Evolutionary conservation across 2,888 invertebrate species (phyloP), one percentile per base, ranked within the genome.

Genomic region (Campoletis raptor): DNA sequence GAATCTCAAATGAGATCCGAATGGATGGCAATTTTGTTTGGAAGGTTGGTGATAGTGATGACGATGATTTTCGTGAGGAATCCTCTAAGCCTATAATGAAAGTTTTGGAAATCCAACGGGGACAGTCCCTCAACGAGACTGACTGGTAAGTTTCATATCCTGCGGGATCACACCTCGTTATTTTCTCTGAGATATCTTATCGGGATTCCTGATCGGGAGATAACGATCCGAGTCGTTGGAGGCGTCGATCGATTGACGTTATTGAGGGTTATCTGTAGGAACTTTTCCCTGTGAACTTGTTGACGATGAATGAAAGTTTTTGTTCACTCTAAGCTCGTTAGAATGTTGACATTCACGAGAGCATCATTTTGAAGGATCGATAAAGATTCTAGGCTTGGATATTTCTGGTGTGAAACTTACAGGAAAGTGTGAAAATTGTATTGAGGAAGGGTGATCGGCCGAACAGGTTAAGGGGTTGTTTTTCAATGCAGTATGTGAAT

Each of bases 401-500:
- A 42, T 40, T 21, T 21, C 21, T 45, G 0, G 24, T 21, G 40
- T 67, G 67, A 40, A 40, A 21, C 10, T 21, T 69, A 21, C 15
- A 42, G 12, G 30, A 57, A 4, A 61, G 30, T 6, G 15, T 61
- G 15, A 30, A 52, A 61, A 24, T 24, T 30, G 30, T 61, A 15
- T 61, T 7, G 15, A 15, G 61, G 15, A 61, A 12, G 4, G 10
- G 4, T n/a, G 24, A 21, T 15, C 8, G 36, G 37, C 15, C 21
- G 57, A 40, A 57, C 21, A 37, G 36, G 9, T 24, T 30, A 15
- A 18, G 48, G 37, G 40, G 24, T 15, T 57, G 21, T 74, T 57
- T 45, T 36, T 57, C 15, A 24, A 57, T 57, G 74, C 21, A 61
- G 57, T 40, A 48, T 88, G 77, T 88, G 90, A 92, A 92, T 91